Evolutionary conservation across 2,888 invertebrate species (phyloP), one percentile per base, ranked within the genome.

Genomic region (Andrena praecox): DNA sequence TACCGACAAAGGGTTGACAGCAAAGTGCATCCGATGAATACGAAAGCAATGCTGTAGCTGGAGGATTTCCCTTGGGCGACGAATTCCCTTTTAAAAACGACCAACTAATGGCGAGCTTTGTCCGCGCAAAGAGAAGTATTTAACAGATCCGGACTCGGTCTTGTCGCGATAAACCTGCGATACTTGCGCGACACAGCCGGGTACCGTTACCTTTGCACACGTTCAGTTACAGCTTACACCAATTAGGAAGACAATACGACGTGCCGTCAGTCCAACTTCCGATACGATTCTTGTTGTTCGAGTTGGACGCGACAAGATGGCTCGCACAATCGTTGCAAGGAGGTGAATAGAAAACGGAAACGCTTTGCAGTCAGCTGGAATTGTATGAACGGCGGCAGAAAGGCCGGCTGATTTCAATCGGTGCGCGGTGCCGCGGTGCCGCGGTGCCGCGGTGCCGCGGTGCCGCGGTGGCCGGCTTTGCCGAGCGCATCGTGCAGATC

Each of bases 1-100:
- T 67, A 62, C n/a, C 12, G 27, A n/a, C 33, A 54, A 68, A 54
- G 54, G 24, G 35, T 29, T 27, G 42, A 76, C 33, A 27, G 48
- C 31, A 69, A 71, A 78, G 66, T 68, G 72, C 80, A 72, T 62
- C 68, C 67, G 29, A 78, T 80, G 67, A 80, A 80, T 72, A 80
- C 66, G 31, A 68, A 80, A 79, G 48, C 56, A 56, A 50, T 27
- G 27, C 62, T 3, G 59, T 20, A 52, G 24, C 70, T 50, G 48
- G 24, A 52, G 67, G 48, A 64, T 78, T 67, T 77, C 42, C 62
- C 54, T 62, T 73, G 31, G 64, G 27, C 20, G 31, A 31, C 24
- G 66, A 73, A 67, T 71, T 72, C 80, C n/a, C 62, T 24, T 71
- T 72, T 56, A 27, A 50, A 67, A 62, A 29, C 52, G n/a, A n/a